Conservation (phyloP, 2,888 invertebrate species). For the Dryomyza anilis region DNA sequence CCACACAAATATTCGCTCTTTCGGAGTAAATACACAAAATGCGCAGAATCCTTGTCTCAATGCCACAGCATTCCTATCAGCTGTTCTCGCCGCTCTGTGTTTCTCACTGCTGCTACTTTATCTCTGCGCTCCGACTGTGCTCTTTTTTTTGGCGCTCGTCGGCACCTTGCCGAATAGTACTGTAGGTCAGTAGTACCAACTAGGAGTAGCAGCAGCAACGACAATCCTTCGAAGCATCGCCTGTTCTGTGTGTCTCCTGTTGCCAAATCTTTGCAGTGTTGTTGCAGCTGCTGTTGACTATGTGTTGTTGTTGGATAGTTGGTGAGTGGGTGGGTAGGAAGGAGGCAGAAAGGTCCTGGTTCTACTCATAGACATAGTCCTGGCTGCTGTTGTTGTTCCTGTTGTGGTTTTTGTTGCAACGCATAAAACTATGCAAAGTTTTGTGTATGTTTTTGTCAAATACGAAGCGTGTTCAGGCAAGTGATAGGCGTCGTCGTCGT, state of each 20-base stretch:
- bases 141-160: neutral
- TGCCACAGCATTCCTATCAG: neutral
- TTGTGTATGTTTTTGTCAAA: neutral
- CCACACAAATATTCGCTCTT: slow-evolving; percentile 21
- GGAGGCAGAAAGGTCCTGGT: neutral
- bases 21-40: slow-evolving; percentile 29
- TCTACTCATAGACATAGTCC: neutral
- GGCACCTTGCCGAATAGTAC: slow-evolving; percentile 37
- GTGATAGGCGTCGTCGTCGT: slow-evolving; percentile 7
- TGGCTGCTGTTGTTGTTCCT: neutral
- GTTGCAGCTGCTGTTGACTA: neutral
- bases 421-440: slow-evolving; percentile 13
- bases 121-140: neutral
- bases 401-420: neutral
- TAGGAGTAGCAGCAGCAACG: slow-evolving; percentile 31
- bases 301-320: slow-evolving; percentile 1
- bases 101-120: slow-evolving; percentile 10
- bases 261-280: neutral
- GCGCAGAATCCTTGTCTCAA: slow-evolving; percentile 10
- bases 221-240: slow-evolving; percentile 1
- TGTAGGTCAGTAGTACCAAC: slow-evolving; percentile 59
- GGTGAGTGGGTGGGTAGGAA: neutral
- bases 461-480: neutral
- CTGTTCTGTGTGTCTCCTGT: neutral
- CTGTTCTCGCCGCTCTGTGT: neutral